Evolutionary conservation across 1,140 invertebrate species (phyloP).

Genomic region (Oppia nitens): DNA sequence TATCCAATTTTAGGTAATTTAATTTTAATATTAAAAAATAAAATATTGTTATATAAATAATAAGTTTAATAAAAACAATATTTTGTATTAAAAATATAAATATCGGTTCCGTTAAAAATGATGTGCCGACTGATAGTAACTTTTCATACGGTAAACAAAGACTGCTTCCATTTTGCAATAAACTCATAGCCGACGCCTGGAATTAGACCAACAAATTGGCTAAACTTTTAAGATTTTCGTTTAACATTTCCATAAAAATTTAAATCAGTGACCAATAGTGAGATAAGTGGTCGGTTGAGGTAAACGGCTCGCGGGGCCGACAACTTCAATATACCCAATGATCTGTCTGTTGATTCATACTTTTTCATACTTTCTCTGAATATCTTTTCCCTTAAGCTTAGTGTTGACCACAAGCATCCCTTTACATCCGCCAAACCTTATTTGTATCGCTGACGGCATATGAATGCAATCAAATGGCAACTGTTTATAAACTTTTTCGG

Average conservation of each 20-base stretch:
- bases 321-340: slow-evolving; percentile 10
- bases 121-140: too few species aligned
- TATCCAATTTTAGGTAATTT: too few species aligned
- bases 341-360: slow-evolving; percentile 12
- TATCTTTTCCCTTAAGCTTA: slow-evolving; percentile 7
- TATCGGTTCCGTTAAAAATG: too few species aligned
- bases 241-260: slow-evolving; percentile 17
- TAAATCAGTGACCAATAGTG: too few species aligned
- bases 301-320: slow-evolving; percentile 10
- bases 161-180: too few species aligned
- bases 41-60: too few species aligned
- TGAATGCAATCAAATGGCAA: background rate
- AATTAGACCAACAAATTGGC: too few species aligned
- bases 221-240: background rate
- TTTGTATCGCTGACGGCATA: slow-evolving; percentile 20
- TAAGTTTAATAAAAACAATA: too few species aligned
- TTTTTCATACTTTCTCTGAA: slow-evolving; percentile 20
- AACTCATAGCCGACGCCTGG: too few species aligned
- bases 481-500: slow-evolving; percentile 11
- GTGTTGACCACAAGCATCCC: slow-evolving; percentile 21
- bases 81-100: too few species aligned
- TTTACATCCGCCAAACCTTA: slow-evolving; percentile 22
- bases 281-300: slow-evolving; percentile 20
- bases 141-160: too few species aligned
- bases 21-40: too few species aligned